phyloP scores from a whole-genome alignment of 2,113 vertebrate species.

The Oncorhynchus clarkii region DNA sequence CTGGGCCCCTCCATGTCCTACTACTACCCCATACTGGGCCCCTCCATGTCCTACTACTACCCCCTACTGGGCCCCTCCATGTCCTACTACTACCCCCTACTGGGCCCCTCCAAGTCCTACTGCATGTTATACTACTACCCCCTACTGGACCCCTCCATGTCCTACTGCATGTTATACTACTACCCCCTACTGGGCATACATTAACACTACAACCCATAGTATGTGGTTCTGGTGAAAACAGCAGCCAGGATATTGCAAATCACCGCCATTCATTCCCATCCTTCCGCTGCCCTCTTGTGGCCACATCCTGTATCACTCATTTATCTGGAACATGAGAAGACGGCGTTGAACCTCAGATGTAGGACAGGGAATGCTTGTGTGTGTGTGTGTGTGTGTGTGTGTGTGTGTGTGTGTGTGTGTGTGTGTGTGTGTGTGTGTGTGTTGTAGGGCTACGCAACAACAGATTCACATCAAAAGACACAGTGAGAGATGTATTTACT shows the following conservation, averaged over 20 bases:
- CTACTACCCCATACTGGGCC: no score
- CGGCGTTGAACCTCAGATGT: neutral
- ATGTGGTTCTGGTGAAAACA: neutral
- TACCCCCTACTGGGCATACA: conserved; percentile 33
- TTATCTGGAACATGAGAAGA: neutral
- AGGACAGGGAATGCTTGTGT: neutral
- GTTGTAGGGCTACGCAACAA: no score
- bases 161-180: neutral
- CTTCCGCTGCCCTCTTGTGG: conserved; percentile 60
- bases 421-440: neutral
- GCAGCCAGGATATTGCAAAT: neutral
- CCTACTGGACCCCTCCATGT: neutral
- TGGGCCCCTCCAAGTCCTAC: no score
- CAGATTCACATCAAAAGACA: no score
- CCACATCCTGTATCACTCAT: neutral
- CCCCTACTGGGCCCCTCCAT: no score
- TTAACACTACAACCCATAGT: neutral
- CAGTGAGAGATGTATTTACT: no score
- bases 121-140: conserved; percentile 19
- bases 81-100: no score
- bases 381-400: neutral
- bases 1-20: no score
- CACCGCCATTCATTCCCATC: neutral
- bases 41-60: no score
- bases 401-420: no score